A percentile compares a stretch with the other conserved stretches of the same genome.
Evolutionary conservation across 2,113 vertebrate genomes (phyloP).

Genomic region (Sclerurus mexicanus): DNA sequence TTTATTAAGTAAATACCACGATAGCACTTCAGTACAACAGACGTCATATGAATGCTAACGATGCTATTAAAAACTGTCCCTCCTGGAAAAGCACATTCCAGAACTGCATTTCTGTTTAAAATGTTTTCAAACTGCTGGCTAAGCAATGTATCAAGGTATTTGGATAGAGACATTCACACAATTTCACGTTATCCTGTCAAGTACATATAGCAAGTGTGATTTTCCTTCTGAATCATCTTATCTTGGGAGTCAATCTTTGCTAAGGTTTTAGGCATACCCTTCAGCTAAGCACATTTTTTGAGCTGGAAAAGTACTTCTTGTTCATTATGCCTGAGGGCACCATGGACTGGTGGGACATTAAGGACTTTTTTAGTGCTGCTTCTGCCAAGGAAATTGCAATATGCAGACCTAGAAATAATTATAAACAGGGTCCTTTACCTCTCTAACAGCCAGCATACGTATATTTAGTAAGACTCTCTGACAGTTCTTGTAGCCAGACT

Average conservation of each 20-base stretch:
- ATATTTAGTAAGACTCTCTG: not conserved
- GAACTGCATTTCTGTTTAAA: not conserved
- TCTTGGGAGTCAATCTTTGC: slow-evolving; percentile 30
- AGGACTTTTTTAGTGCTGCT: not conserved
- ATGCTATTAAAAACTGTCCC: not conserved
- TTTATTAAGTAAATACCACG: not conserved
- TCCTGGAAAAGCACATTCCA: not conserved
- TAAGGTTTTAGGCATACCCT: not conserved
- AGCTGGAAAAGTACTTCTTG: not conserved
- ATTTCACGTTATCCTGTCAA: not conserved
- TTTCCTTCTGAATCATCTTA: slow-evolving; percentile 33
- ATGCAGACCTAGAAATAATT: not conserved
- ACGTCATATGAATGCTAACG: not conserved
- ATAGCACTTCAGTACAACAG: not conserved
- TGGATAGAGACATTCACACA: not conserved
- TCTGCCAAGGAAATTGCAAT: not conserved
- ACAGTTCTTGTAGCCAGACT: not conserved
- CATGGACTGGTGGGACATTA: not conserved
- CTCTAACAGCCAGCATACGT: not conserved
- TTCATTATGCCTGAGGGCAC: not conserved
- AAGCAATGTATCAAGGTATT: not conserved
- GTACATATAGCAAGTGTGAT: slow-evolving; percentile 21
- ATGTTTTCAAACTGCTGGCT: slow-evolving; percentile 24
- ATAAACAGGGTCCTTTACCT: not conserved
- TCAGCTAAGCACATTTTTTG: slow-evolving; percentile 7